Evolutionary conservation across 2,113 vertebrate species (phyloP).

Genomic region (Diglossa brunneiventris): DNA sequence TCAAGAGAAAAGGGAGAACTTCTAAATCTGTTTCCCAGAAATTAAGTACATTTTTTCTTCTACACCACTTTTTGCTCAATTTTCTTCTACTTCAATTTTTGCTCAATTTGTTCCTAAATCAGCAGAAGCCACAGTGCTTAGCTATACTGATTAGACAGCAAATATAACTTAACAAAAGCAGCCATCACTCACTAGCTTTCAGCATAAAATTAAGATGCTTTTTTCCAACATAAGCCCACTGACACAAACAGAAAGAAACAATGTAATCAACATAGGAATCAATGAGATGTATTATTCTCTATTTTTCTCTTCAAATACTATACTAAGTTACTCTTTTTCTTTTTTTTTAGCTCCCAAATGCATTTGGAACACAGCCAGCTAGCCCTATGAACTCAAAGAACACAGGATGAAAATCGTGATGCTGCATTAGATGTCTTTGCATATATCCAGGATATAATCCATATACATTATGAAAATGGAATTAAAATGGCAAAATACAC

Average conservation of each 20-base stretch:
- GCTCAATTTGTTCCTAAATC: background rate
- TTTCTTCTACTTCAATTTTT: background rate
- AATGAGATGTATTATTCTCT: background rate
- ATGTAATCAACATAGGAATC: background rate
- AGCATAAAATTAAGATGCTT: background rate
- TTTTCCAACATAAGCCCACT: background rate
- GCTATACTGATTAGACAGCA: background rate
- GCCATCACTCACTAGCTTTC: background rate
- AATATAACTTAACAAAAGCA: background rate
- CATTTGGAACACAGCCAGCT: background rate
- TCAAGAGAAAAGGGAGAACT: background rate
- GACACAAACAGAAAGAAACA: background rate
- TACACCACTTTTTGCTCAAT: background rate
- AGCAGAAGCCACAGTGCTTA: background rate
- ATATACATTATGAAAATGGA: background rate
- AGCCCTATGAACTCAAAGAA: background rate
- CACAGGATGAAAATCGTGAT: background rate
- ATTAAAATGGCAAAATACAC: background rate
- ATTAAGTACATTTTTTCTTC: background rate
- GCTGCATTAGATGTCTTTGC: background rate
- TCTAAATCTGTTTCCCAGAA: background rate
- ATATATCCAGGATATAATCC: background rate
- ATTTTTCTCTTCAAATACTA: background rate
- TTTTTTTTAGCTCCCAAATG: background rate
- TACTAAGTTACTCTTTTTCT: accelerated